phyloP scores from a whole-genome alignment of 2,113 vertebrate species.

The Noctilio leporinus region DNA sequence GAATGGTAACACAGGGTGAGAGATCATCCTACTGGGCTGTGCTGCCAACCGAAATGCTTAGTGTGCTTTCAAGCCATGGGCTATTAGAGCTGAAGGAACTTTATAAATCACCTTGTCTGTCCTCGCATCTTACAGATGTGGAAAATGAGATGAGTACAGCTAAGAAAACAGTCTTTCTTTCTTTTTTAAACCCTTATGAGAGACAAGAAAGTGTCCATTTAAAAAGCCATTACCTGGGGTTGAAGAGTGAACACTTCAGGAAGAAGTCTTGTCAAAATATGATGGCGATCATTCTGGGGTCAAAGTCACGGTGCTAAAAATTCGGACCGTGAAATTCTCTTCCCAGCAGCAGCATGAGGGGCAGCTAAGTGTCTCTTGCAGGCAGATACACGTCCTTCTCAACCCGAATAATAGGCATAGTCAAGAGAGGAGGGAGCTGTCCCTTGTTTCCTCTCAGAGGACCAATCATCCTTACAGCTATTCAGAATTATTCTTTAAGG shows the following conservation, averaged over 20 bases:
- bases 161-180: not conserved
- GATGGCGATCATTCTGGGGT: not conserved
- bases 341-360: not conserved
- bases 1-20: not conserved
- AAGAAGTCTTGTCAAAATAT: conserved; percentile 27
- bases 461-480: not conserved
- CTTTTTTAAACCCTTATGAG: not conserved
- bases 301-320: not conserved
- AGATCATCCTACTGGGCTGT: not conserved
- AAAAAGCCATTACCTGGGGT: conserved; percentile 1
- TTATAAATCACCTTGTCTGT: not conserved
- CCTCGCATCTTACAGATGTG: not conserved
- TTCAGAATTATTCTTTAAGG: not conserved
- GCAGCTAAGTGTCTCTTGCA: not conserved
- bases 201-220: not conserved
- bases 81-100: not conserved
- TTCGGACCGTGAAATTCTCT: not conserved
- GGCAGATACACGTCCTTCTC: not conserved
- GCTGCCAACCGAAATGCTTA: not conserved
- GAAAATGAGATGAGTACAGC: not conserved
- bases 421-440: not conserved
- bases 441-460: not conserved
- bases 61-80: not conserved
- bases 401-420: rapidly evolving
- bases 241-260: not conserved